Evolutionary conservation across 2,797 vertebrate genomes (phyloP), one percentile per base, ranked within the genome.

Genomic region (Thaleichthys pacificus): DNA sequence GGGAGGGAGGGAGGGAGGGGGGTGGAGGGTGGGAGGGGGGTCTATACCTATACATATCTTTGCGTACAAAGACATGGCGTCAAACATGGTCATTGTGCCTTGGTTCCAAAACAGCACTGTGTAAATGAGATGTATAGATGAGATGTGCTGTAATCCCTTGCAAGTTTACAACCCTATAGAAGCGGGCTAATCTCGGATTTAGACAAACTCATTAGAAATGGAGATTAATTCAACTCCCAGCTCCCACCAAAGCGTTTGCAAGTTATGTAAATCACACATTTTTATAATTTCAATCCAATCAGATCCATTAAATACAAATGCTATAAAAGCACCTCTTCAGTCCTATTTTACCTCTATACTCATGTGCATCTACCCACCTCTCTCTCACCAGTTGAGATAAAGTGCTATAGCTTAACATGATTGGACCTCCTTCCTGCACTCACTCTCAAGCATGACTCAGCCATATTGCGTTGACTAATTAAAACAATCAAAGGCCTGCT

Each of bases 401-500:
- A 24, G 17, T 67, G 28, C 32, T 61, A 56, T 76, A 77, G 66
- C 51, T 21, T 68, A 5, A 70, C 32, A 63, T 76, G 63, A 67
- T 54, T 30, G 60, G 75, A 62, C 70, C 51, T 73, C 47, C 61
- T 77, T 72, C 67, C 79, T 74, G 85, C 74, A 66, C 47, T 82
- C 85, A 66, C 69, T 68, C 77, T 80, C 76, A 47, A 21, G 76
- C 75, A 84, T 86, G 84, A 89, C 80, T 87, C 87, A 82, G 86
- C 87, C 85, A 86, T 86, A 86, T 86, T 89, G 69, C 73, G 81
- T 28, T 3, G 26, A 57, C 83, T 85, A 86, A 90, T 90, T 90
- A 90, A 87, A 87, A 88, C 82, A 84, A 90, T 91, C 84, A 88
- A 86, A 91, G 85, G 80, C 79, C 81, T 72, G 82, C 86, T 88